Conservation (phyloP, 1,140 invertebrate genomes). For the Aphidius ervi region DNA sequence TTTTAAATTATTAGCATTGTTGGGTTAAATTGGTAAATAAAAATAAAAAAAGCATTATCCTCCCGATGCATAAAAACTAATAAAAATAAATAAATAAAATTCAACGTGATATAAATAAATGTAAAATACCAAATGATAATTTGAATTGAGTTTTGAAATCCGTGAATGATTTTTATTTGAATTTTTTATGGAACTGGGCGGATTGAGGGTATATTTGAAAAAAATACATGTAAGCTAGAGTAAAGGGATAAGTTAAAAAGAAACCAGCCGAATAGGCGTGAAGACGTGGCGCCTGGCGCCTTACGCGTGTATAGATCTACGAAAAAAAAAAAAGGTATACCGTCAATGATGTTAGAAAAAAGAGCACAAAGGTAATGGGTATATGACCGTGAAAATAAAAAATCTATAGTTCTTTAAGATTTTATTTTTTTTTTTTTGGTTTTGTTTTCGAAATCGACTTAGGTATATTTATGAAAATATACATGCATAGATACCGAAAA, state of each 20-base stretch:
- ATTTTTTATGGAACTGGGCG: conserved; percentile 14
- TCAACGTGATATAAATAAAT: no score
- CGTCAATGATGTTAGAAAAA: conserved; percentile 18
- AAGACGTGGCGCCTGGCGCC: conserved; percentile 45
- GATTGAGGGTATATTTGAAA: neutral
- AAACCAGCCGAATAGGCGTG: conserved; percentile 33
- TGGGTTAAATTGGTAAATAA: no score
- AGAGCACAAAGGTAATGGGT: conserved; percentile 6
- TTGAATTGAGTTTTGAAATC: conserved; percentile 14
- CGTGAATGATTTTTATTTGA: conserved; percentile 20
- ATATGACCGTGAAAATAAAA: conserved; percentile 31
- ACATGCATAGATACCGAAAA: conserved; percentile 19
- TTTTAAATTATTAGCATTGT: no score
- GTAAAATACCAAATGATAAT: no score
- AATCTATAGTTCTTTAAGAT: neutral
- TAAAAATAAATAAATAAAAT: no score
- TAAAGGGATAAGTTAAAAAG: conserved; percentile 20
- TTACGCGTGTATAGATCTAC: neutral
- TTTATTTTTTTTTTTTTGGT: neutral
- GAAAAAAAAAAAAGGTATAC: conserved; percentile 29
- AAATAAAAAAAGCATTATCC: no score
- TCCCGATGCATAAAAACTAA: no score
- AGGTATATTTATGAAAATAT: no score
- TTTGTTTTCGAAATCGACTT: neutral
- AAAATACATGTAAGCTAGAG: conserved; percentile 6